Evolutionary conservation across 2,888 invertebrate genomes (phyloP).

Genomic region (Lycaena phlaeas): DNA sequence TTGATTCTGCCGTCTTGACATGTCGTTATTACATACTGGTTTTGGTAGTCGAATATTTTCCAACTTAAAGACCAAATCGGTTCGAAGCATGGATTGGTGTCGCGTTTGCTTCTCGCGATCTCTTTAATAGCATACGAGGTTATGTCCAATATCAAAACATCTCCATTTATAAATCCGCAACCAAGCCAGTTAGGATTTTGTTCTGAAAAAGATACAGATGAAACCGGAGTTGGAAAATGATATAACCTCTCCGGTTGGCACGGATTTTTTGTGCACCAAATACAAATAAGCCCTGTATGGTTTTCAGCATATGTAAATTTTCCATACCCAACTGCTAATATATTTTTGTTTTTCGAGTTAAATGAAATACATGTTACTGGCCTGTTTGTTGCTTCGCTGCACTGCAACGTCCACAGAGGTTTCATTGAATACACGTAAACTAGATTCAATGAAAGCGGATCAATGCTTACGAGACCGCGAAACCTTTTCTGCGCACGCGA

Average conservation of each 20-base stretch:
- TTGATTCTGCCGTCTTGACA: constrained; percentile 76
- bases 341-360: constrained; percentile 78
- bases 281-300: constrained; percentile 76
- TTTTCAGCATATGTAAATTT: constrained; percentile 73
- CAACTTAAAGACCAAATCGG: constrained; percentile 79
- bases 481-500: constrained; percentile 79
- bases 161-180: constrained; percentile 82
- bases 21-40: constrained; percentile 71
- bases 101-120: constrained; percentile 70
- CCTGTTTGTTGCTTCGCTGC: constrained; percentile 57
- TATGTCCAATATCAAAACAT: constrained; percentile 80
- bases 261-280: constrained; percentile 89
- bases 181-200: constrained; percentile 81
- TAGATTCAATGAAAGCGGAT: constrained; percentile 76
- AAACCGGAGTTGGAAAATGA: constrained; percentile 75
- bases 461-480: constrained; percentile 74
- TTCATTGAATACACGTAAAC: constrained; percentile 78
- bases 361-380: constrained; percentile 77
- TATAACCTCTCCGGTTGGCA: constrained; percentile 81
- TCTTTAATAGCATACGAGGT: constrained; percentile 64
- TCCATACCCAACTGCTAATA: constrained; percentile 84
- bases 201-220: constrained; percentile 79
- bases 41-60: constrained; percentile 56
- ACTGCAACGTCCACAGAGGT: constrained; percentile 78
- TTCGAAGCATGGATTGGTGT: constrained; percentile 75